Conservation (phyloP, 2,797 vertebrate species). For the Vespertilio murinus region DNA sequence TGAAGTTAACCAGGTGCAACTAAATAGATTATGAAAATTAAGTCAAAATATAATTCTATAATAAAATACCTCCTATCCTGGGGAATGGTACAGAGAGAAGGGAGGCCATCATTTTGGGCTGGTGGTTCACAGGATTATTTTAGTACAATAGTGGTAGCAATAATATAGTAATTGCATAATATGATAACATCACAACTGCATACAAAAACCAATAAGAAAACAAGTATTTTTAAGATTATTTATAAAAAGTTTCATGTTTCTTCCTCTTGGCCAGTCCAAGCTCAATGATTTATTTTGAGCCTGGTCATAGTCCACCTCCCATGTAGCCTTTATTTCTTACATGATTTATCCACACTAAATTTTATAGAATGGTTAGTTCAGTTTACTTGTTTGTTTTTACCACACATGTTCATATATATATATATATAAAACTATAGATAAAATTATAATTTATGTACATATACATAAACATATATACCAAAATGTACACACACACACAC, state of each 20-base stretch:
- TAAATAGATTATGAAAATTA: constrained; percentile 44
- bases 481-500: not conserved
- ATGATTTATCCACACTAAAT: not conserved
- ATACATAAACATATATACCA: not conserved
- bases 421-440: not conserved
- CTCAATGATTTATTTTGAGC: not conserved
- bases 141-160: not conserved
- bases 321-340: constrained; percentile 14
- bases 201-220: not conserved
- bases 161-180: not conserved
- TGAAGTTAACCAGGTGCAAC: not conserved
- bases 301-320: not conserved
- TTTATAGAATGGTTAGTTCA: not conserved
- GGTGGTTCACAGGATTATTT: not conserved
- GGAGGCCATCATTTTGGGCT: not conserved
- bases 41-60: constrained; percentile 13
- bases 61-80: not conserved
- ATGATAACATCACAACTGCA: not conserved
- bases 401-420: not conserved
- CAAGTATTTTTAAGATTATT: not conserved
- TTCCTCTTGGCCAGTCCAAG: not conserved
- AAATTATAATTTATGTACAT: not conserved
- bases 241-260: not conserved
- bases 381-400: constrained; percentile 2
- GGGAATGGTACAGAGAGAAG: not conserved